Conservation (phyloP, 2,888 invertebrate species). For the Scrobipalpa atriplicella region DNA sequence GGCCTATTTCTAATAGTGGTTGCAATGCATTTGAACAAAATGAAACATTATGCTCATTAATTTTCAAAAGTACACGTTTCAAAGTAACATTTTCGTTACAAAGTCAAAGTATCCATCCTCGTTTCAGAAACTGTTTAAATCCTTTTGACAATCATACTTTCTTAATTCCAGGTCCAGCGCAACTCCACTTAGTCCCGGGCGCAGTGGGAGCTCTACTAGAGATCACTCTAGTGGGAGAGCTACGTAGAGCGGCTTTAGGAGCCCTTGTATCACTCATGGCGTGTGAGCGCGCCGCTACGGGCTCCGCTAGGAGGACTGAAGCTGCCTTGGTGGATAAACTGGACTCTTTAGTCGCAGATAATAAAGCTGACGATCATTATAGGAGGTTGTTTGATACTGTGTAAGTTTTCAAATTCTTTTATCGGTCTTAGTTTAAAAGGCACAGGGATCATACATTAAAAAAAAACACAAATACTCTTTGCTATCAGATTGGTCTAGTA, state of each 20-base stretch:
- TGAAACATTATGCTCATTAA: too few relatives aligned
- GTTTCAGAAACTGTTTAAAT: too few relatives aligned
- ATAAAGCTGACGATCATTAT: conserved; percentile 97
- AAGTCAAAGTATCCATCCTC: too few relatives aligned
- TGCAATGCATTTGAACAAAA: too few relatives aligned
- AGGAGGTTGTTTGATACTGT: conserved; percentile 96
- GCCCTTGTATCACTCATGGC: conserved; percentile 98
- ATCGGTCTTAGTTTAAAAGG: background rate
- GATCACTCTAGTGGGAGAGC: conserved; percentile 95
- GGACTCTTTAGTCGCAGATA: conserved; percentile 95
- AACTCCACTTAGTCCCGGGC: conserved; percentile 94
- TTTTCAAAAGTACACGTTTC: too few relatives aligned
- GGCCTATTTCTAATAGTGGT: too few relatives aligned
- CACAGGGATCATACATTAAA: background rate
- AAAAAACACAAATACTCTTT: too few relatives aligned
- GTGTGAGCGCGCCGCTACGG: conserved; percentile 91
- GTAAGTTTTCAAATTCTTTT: conserved; percentile 84
- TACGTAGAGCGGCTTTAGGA: conserved; percentile 94
- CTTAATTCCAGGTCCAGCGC: conserved; percentile 86
- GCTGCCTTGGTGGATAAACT: conserved; percentile 96
- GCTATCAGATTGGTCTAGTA: too few relatives aligned
- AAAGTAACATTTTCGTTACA: too few relatives aligned
- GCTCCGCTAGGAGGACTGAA: conserved; percentile 95
- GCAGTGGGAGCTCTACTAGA: conserved; percentile 97
- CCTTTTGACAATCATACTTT: background rate